Percentiles rank a stretch among this genome's conserved stretches.
phyloP scores from a whole-genome alignment of 2,113 vertebrate genomes.

The Barnardius zonarius region DNA sequence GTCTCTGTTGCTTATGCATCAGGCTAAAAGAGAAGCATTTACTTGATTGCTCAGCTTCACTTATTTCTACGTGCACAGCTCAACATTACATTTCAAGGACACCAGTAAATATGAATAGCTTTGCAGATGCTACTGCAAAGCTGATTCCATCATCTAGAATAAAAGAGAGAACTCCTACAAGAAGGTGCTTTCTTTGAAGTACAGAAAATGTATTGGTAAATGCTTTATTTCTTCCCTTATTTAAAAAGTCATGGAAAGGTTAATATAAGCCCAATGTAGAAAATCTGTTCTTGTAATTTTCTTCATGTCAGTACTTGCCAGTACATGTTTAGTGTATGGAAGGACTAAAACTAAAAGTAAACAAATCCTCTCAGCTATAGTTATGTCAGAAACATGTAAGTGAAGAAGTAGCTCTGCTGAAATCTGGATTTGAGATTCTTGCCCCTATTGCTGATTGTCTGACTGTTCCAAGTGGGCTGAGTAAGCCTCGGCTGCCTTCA shows the following conservation, averaged over 20 bases:
- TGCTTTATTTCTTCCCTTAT: background rate
- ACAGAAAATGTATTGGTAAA: background rate
- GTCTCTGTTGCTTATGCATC: background rate
- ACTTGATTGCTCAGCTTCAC: background rate
- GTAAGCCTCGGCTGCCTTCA: background rate
- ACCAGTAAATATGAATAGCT: conserved; percentile 11
- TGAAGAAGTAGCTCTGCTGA: background rate
- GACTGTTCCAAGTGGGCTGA: background rate
- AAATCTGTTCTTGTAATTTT: background rate
- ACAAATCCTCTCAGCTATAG: background rate
- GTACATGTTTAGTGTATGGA: background rate
- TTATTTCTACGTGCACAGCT: background rate
- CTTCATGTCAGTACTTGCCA: background rate
- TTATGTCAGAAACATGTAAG: background rate
- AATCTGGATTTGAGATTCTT: background rate
- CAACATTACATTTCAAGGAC: conserved; percentile 3
- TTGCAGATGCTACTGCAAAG: background rate
- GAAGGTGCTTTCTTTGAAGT: background rate
- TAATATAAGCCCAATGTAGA: background rate
- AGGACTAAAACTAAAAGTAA: background rate
- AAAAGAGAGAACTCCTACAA: background rate
- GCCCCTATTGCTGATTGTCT: background rate
- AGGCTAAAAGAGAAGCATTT: background rate
- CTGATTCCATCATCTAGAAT: background rate
- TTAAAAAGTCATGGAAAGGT: background rate